These are phyloP conservation scores for Prionailurus bengalensis DNA, from an alignment of 2,113 vertebrate genomes.

Conservation along the genomic window DNA sequence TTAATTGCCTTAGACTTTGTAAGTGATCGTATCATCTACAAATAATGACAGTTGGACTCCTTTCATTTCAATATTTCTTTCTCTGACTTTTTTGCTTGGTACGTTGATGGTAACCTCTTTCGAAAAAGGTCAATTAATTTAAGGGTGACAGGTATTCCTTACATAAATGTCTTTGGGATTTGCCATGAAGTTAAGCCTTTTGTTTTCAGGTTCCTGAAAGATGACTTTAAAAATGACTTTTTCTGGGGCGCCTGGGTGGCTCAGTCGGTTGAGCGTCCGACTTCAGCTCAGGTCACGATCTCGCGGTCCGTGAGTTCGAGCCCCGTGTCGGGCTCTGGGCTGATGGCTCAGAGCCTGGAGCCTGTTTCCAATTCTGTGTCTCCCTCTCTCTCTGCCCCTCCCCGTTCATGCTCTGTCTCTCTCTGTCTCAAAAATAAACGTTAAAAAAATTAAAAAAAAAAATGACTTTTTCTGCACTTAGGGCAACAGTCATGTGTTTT, in stretches of 20 bases:
- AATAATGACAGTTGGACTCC: neutral
- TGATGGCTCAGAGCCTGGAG: no score
- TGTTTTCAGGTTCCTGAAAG: neutral
- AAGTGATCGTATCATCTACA: neutral
- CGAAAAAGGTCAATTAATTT: constrained; percentile 5
- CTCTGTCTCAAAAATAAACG: no score
- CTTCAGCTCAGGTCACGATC: no score
- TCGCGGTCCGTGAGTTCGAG: no score
- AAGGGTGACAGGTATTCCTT: neutral
- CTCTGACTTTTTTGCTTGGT: neutral
- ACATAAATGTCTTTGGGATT: neutral
- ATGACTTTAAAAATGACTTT: neutral
- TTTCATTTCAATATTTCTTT: constrained; percentile 24
- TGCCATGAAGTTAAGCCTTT: neutral
- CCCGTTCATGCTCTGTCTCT: no score
- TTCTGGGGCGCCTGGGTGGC: neutral
- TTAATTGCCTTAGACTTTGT: constrained; percentile 58
- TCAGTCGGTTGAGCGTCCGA: no score
- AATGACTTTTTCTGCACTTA: neutral
- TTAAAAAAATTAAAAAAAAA: neutral
- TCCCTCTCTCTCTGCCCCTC: no score
- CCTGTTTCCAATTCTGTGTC: no score
- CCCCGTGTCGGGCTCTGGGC: no score
- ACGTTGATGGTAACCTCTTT: neutral
- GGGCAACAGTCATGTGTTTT: neutral